These are phyloP conservation scores for Cantharis rufa DNA, from an alignment of 2,888 invertebrate species.

Conservation along the genomic window DNA sequence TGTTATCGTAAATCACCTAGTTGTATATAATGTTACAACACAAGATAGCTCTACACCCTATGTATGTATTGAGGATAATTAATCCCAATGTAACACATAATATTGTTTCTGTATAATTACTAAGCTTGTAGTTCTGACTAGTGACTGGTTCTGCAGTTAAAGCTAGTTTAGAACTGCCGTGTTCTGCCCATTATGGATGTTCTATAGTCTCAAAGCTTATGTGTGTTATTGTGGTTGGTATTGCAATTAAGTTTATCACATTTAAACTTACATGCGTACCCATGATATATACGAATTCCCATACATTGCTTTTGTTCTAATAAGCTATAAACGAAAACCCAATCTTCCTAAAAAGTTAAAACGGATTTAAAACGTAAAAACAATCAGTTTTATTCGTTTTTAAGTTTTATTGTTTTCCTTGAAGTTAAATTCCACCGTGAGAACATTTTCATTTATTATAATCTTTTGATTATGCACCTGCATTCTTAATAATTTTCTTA, in stretches of 20 bases:
- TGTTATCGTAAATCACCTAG: slow-evolving; percentile 25
- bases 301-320: background rate
- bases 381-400: background rate
- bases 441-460: background rate
- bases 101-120: slow-evolving; percentile 58
- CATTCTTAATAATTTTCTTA: slow-evolving; percentile 28
- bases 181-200: slow-evolving; percentile 40
- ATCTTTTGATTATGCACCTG: slow-evolving; percentile 8
- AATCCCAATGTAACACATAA: slow-evolving; percentile 56
- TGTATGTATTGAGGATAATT: slow-evolving; percentile 50
- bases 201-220: slow-evolving; percentile 29
- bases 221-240: slow-evolving; percentile 27
- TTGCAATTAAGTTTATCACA: slow-evolving; percentile 21
- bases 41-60: slow-evolving; percentile 28
- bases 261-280: slow-evolving; percentile 3
- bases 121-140: slow-evolving; percentile 52
- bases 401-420: background rate
- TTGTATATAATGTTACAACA: slow-evolving; percentile 20
- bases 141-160: slow-evolving; percentile 46
- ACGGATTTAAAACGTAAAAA: background rate
- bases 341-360: background rate
- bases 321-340: background rate
- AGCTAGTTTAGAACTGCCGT: slow-evolving; percentile 37
- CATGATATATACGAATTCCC: background rate
- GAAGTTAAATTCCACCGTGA: background rate